These are phyloP conservation scores for Epizoanthus fatuus DNA, from an alignment of 92 coral and sea anemone genomes.

Conservation along the genomic window DNA sequence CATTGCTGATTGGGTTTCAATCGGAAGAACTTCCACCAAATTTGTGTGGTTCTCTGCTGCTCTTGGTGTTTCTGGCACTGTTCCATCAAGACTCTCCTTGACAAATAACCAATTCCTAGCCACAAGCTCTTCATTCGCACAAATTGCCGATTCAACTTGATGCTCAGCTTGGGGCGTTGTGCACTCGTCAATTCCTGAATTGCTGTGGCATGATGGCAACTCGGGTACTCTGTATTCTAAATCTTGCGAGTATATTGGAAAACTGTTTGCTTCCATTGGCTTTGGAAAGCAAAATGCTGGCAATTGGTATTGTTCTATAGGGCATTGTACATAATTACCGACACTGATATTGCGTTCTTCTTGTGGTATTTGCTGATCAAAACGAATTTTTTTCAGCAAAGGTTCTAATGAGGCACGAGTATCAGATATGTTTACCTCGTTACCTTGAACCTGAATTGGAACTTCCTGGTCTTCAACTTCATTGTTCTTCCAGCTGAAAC, in stretches of 20 bases:
- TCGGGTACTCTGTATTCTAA: not conserved
- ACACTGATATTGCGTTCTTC: not conserved
- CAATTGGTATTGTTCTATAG: not conserved
- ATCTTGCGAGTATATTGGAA: not conserved
- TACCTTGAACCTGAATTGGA: conserved; percentile 14
- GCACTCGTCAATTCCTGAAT: not conserved
- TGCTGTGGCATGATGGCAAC: not conserved
- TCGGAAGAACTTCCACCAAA: not conserved
- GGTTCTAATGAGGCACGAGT: not conserved
- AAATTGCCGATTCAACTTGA: not conserved
- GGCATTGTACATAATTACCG: not conserved
- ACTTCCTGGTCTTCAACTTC: conserved; percentile 27
- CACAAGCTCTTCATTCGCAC: not conserved
- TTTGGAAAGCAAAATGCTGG: conserved; percentile 32
- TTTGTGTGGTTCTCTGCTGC: not conserved
- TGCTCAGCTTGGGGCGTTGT: conserved; percentile 1
- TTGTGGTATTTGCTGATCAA: not conserved
- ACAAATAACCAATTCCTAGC: not conserved
- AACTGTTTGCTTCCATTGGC: conserved; percentile 12
- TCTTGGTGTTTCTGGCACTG: not conserved
- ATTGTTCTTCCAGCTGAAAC: not conserved
- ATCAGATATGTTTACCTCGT: not conserved
- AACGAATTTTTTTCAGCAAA: not conserved
- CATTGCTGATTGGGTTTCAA: not conserved
- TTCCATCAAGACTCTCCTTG: not conserved